phyloP scores from a whole-genome alignment of 2,888 invertebrate species.

The Andrena minutula region DNA sequence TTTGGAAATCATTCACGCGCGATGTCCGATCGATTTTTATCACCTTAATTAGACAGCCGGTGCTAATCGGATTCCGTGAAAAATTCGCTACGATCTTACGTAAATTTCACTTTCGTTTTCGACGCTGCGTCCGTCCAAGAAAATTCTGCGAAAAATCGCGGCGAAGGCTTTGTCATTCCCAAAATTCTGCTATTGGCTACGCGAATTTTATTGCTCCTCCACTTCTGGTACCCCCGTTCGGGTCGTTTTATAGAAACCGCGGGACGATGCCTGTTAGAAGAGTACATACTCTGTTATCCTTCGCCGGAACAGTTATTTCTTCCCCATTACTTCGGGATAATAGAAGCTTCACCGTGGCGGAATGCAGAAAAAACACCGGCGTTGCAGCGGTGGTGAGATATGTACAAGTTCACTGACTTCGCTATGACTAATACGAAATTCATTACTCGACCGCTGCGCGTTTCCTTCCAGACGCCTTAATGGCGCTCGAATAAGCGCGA shows the following conservation, averaged over 20 bases:
- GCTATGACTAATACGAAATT: conserved; percentile 58
- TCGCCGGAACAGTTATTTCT: neutral
- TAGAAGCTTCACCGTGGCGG: neutral
- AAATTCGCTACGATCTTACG: conserved; percentile 10
- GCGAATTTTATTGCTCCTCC: too few relatives aligned
- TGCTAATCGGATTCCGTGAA: conserved; percentile 15
- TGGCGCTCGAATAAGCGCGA: conserved; percentile 23
- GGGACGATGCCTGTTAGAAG: too few relatives aligned
- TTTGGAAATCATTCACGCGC: conserved; percentile 35
- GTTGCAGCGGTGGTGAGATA: conserved; percentile 16
- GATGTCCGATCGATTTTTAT: conserved; percentile 32
- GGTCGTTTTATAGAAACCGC: too few relatives aligned
- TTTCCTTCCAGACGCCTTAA: conserved; percentile 51
- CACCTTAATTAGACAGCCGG: conserved; percentile 10
- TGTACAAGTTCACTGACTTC: conserved; percentile 51
- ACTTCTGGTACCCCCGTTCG: too few relatives aligned
- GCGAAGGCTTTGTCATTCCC: too few relatives aligned
- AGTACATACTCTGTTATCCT: too few relatives aligned
- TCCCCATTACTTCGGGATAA: neutral
- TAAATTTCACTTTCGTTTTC: conserved; percentile 45
- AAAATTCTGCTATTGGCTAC: too few relatives aligned
- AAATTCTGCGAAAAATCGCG: neutral
- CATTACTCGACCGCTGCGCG: conserved; percentile 44
- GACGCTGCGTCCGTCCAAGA: neutral
- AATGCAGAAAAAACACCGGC: conserved; percentile 14